Percentiles rank a stretch among this genome's conserved stretches.
These are phyloP conservation scores for Lemur catta DNA, from an alignment of 2,797 vertebrate genomes.

Conservation along the genomic window DNA sequence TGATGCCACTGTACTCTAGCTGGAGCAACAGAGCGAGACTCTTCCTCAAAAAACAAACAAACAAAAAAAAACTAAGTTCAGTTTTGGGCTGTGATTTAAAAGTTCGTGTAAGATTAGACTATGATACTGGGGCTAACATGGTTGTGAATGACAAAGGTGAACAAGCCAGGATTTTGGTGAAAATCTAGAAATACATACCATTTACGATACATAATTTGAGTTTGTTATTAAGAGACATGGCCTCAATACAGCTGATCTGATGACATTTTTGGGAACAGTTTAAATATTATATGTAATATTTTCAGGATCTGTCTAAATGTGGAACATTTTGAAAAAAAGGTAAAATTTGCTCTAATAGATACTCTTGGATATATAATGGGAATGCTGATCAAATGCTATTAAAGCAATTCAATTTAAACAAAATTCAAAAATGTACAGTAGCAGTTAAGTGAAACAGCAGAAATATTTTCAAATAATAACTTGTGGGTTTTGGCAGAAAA, in stretches of 20 bases:
- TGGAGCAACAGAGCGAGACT: not conserved
- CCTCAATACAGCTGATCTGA: not conserved
- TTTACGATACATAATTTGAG: not conserved
- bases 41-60: not conserved
- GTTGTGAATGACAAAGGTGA: not conserved
- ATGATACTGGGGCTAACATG: not conserved
- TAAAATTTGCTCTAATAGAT: not conserved
- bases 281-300: not conserved
- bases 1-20: not conserved
- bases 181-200: not conserved
- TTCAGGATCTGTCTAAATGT: not conserved
- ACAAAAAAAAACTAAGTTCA: not conserved
- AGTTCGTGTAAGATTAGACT: not conserved
- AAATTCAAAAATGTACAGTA: not conserved
- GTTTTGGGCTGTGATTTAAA: not conserved
- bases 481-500: not conserved
- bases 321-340: not conserved
- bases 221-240: not conserved
- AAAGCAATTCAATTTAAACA: slow-evolving; percentile 22
- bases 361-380: not conserved
- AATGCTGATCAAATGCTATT: not conserved
- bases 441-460: not conserved
- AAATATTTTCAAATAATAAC: not conserved
- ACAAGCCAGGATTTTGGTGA: not conserved
- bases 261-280: not conserved